These are phyloP conservation scores for Anguilla rostrata DNA, from an alignment of 2,113 vertebrate genomes.

Conservation along the genomic window DNA sequence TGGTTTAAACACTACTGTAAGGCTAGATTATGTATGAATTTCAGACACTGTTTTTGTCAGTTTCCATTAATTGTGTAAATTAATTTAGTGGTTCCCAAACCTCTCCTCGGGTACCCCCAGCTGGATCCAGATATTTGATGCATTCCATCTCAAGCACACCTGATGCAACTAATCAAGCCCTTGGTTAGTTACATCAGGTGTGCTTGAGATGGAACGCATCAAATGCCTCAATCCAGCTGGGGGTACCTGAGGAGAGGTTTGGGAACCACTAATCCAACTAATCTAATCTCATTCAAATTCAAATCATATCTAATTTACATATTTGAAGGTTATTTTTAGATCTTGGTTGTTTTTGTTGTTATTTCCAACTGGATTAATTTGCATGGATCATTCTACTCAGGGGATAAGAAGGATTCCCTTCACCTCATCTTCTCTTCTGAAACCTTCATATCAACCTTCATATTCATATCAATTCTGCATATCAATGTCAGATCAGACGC, in stretches of 20 bases:
- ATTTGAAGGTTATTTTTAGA: conserved; percentile 6
- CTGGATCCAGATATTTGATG: too few relatives aligned
- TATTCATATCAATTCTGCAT: too few relatives aligned
- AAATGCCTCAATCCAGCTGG: too few relatives aligned
- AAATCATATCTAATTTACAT: neutral
- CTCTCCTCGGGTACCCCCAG: too few relatives aligned
- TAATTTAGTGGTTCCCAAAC: too few relatives aligned
- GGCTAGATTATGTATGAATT: neutral
- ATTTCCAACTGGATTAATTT: neutral
- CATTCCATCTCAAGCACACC: too few relatives aligned
- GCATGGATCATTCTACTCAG: neutral
- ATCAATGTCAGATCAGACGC: neutral
- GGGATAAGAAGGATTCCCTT: neutral
- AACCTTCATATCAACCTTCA: neutral
- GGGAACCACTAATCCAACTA: too few relatives aligned
- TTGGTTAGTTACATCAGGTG: too few relatives aligned
- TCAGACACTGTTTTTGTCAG: neutral
- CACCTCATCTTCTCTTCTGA: neutral
- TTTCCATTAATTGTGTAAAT: neutral
- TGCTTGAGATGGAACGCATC: too few relatives aligned
- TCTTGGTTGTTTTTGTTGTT: neutral
- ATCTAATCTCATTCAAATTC: too few relatives aligned
- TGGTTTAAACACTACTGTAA: neutral
- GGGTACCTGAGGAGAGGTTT: too few relatives aligned
- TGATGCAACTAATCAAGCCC: too few relatives aligned